These are phyloP conservation scores for Drosophila antonietae DNA, from an alignment of 2,888 invertebrate genomes.

Conservation along the genomic window DNA sequence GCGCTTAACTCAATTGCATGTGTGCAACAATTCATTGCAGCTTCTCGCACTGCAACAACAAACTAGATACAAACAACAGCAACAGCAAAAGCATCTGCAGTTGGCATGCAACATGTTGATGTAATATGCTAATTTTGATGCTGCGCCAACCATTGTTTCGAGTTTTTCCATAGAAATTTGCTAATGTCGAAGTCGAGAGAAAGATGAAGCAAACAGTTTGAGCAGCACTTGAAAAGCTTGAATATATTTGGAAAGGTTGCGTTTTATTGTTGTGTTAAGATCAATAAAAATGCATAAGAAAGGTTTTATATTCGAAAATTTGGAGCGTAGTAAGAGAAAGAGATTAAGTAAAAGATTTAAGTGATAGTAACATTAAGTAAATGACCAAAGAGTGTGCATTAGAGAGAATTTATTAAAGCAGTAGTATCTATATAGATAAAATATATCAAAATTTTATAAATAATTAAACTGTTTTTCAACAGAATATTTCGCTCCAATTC, in stretches of 20 bases:
- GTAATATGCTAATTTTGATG: conserved; percentile 75
- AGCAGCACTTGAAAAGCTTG: conserved; percentile 3
- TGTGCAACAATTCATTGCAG: conserved; percentile 67
- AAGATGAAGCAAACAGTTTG: conserved; percentile 24
- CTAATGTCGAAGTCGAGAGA: conserved; percentile 38
- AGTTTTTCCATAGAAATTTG: conserved; percentile 61
- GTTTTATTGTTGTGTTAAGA: background rate
- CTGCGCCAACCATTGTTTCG: conserved; percentile 63
- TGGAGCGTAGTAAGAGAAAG: background rate
- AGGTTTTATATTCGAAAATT: background rate
- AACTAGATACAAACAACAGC: conserved; percentile 35
- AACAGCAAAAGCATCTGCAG: conserved; percentile 30
- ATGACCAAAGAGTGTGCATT: no score
- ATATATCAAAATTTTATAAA: background rate
- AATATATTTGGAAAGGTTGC: background rate
- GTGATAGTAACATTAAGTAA: no score
- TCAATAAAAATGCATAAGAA: conserved; percentile 1
- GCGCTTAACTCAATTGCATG: conserved; percentile 72
- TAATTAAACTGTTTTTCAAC: background rate
- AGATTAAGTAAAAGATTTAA: background rate
- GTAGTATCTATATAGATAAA: background rate
- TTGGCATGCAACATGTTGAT: conserved; percentile 77
- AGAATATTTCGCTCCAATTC: background rate
- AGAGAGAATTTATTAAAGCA: no score
- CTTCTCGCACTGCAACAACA: conserved; percentile 29